Base-by-base conservation (phyloP, 2,888 invertebrate species). In the Monopis laevigella region DNA sequence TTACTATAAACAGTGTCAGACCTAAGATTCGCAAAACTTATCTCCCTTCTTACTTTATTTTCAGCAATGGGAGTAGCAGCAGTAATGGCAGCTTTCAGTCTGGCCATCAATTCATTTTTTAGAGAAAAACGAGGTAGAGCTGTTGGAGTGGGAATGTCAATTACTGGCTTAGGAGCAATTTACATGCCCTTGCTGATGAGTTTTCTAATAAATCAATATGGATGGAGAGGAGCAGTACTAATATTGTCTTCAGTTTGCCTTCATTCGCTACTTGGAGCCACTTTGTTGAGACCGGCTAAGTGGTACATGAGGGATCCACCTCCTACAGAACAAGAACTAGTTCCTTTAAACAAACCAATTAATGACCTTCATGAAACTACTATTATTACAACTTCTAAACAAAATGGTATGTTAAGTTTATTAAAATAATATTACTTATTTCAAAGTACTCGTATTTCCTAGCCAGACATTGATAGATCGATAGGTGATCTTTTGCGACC, bases 81-180 rank as follows among this genome's bases (percentile, higher is more conserved):
- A 42, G 77, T 82, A 1, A 83, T 84, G 82, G 77, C 85, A 19
- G 80, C 86, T 2, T 86, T 85, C 54, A 82, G 83, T 12, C 63
- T 87, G 52, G 87, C 88, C 16, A 63, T 88, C 36, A 88, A 88
- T 61, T 82, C 86, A 3, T 88, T 85, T 58, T 88, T 88, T 54
- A 77, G 74, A 48, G 80, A 82, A 46, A 85, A 82, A 53, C 74
- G 88, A 51, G 83, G 83, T 26, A 78, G 84, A 55, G 88, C 88
- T 0, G 74, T 86, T 17, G 86, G 87, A 1, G 63, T 84, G 3
- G 84, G 84, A 21, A 84, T 87, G 82, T 86, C 87, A 1, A 60
- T 87, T 2, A 85, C 86, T 11, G 88, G 87, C 1, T 53, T 89
- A 2, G 88, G 88, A 1, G 82, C 87, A n/a, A 86, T 88, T 46